phyloP scores from a whole-genome alignment of 2,797 vertebrate genomes.

The Ambastaia sidthimunki region DNA sequence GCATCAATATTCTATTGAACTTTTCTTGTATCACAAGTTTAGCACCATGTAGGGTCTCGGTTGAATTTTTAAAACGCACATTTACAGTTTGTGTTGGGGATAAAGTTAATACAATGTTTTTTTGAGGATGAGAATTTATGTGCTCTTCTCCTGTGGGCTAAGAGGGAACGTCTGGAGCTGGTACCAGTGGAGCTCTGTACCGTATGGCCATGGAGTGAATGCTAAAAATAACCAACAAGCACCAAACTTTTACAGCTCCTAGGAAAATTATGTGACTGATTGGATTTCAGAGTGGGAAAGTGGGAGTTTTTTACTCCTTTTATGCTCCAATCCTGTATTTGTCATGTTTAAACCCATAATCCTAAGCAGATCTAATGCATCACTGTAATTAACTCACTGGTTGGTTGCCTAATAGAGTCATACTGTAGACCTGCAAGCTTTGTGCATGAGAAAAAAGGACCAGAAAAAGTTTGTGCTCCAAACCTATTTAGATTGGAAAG shows the following conservation, averaged over 20 bases:
- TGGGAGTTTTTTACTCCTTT: no score
- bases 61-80: no score
- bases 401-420: slow-evolving; percentile 76
- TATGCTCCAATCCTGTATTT: slow-evolving; percentile 73
- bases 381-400: slow-evolving; percentile 70
- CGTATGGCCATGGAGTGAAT: slow-evolving; percentile 77
- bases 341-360: slow-evolving; percentile 74
- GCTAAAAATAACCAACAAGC: slow-evolving; percentile 67
- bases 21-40: not conserved
- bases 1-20: not conserved
- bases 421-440: slow-evolving; percentile 62
- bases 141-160: slow-evolving; percentile 65
- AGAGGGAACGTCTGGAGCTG: slow-evolving; percentile 80
- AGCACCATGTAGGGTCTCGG: no score
- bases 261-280: slow-evolving; percentile 69
- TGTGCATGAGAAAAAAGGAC: slow-evolving; percentile 68
- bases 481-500: slow-evolving; percentile 75
- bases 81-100: not conserved
- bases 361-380: slow-evolving; percentile 67
- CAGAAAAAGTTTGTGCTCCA: slow-evolving; percentile 73
- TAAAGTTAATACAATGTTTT: not conserved
- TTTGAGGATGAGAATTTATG: slow-evolving; percentile 14
- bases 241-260: slow-evolving; percentile 51
- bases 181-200: slow-evolving; percentile 87
- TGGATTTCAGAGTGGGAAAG: slow-evolving; percentile 70